These are phyloP conservation scores for Parambassis ranga DNA, from an alignment of 2,797 vertebrate genomes.

Conservation along the genomic window DNA sequence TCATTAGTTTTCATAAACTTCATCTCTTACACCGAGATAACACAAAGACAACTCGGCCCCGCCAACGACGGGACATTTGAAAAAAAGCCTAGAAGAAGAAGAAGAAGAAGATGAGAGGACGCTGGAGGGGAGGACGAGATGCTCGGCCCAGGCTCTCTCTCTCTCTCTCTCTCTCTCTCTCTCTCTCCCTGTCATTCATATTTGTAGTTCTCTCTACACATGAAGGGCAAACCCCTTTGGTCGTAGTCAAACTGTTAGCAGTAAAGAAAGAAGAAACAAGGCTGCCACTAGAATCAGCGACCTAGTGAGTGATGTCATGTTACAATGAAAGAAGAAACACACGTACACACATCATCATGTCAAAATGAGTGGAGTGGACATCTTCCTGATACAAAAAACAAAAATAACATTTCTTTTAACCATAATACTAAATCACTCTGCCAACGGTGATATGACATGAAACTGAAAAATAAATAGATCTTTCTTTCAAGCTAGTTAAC, in stretches of 20 bases:
- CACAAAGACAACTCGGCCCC: constrained; percentile 48
- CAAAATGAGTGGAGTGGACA: constrained; percentile 55
- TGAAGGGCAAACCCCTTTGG: constrained; percentile 78
- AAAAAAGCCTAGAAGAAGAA: constrained; percentile 66
- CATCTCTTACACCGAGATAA: constrained; percentile 66
- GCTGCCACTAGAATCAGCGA: constrained; percentile 68
- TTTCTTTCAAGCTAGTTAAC: constrained; percentile 75
- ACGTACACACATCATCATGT: constrained; percentile 56
- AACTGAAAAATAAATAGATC: constrained; percentile 81
- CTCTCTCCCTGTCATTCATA: constrained; percentile 62
- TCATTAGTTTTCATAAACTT: constrained; percentile 73
- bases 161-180: no score
- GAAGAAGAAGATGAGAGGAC: no score
- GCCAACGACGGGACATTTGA: constrained; percentile 56
- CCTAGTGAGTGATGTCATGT: constrained; percentile 62
- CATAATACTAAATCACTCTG: constrained; percentile 74
- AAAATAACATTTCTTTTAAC: constrained; percentile 48
- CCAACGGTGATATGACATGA: constrained; percentile 66
- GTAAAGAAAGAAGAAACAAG: constrained; percentile 55
- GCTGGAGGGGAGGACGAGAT: constrained; percentile 41
- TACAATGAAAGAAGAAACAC: constrained; percentile 62
- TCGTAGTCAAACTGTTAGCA: constrained; percentile 74
- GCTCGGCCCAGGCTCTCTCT: constrained; percentile 29
- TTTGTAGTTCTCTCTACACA: constrained; percentile 62
- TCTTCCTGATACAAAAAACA: constrained; percentile 61